These are phyloP conservation scores for Mustelus asterias DNA, from an alignment of 2,113 vertebrate species.

Conservation along the genomic window DNA sequence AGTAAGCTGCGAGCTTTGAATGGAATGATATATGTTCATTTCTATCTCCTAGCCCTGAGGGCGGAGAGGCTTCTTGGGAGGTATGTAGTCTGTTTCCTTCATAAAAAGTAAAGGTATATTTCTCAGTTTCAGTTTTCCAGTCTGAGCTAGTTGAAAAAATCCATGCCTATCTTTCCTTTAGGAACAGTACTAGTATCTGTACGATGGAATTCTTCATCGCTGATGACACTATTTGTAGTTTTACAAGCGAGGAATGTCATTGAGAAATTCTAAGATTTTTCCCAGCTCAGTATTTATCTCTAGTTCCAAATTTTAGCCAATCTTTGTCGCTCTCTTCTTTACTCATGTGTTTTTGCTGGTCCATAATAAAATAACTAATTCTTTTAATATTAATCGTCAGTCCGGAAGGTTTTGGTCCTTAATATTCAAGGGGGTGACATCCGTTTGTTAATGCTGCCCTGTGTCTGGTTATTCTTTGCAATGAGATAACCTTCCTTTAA, in stretches of 20 bases:
- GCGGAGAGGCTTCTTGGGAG: slow-evolving; percentile 5
- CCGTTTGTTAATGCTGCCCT: background rate
- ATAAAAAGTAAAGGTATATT: background rate
- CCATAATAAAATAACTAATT: background rate
- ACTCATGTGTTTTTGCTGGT: background rate
- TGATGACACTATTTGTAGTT: background rate
- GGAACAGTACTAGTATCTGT: background rate
- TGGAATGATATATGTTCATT: slow-evolving; percentile 13
- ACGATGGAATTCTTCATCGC: background rate
- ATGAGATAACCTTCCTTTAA: background rate
- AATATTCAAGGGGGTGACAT: background rate
- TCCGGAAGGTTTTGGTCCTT: background rate
- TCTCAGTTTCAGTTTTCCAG: background rate
- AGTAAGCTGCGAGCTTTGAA: background rate
- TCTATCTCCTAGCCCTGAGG: slow-evolving; percentile 19
- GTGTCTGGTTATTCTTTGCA: background rate
- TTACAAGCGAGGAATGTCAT: background rate
- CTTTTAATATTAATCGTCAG: background rate
- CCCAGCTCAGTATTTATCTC: background rate
- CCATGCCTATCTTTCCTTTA: background rate
- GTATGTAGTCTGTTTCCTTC: background rate
- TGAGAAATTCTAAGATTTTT: background rate
- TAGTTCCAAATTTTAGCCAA: background rate
- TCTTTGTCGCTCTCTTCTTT: background rate
- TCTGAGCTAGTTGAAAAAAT: background rate